Evolutionary conservation across 2,797 vertebrate genomes (phyloP), one percentile per base, ranked within the genome.

Genomic region (Heterohyrax brucei): DNA sequence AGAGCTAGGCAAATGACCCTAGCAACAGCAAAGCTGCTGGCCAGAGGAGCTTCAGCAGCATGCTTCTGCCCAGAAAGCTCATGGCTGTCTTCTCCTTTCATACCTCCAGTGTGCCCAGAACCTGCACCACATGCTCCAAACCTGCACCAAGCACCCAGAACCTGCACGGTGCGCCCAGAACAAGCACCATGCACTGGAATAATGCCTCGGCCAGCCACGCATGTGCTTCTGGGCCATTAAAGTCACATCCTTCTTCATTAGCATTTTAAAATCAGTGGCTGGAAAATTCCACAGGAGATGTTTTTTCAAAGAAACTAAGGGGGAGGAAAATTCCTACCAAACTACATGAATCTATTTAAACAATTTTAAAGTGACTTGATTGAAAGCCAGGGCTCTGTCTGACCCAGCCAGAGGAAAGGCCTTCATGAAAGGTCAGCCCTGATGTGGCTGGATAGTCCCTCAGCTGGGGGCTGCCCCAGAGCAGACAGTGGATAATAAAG

Each of bases 1-100:
- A 21, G 46, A 4, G 2, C 3, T 7, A 24, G 44, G 21, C 4
- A 2, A 22, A 30, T 39, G 5, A 18, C 12, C 9, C 0, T 10
- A 4, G 1, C n/a, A 0, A n/a, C 0, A 2, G 26, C 21, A 2
- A 7, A 8, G 53, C 5, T 2, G 22, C 4, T 19, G 10, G 22
- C 61, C 22, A 4, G 30, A 1, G 21, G 46, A 26, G 26, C 73
- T 7, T 0, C 1, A 22, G 1, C 46, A 12, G 21, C 24, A 7
- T 3, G 1, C 48, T 5, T 75, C 79, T 33, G 68, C 24, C 48
- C 18, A 0, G 7, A 44, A 12, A 0, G 1, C 21, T 0, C 7
- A 0, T 5, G 10, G 64, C 46, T 0, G 7, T 3, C 48, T 39
- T 10, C 28, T 12, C 2, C 0, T 7, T 30, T n/a, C 0, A 1